Evolutionary conservation across 2,888 invertebrate species (phyloP).

Genomic region (Punctoribates punctum): DNA sequence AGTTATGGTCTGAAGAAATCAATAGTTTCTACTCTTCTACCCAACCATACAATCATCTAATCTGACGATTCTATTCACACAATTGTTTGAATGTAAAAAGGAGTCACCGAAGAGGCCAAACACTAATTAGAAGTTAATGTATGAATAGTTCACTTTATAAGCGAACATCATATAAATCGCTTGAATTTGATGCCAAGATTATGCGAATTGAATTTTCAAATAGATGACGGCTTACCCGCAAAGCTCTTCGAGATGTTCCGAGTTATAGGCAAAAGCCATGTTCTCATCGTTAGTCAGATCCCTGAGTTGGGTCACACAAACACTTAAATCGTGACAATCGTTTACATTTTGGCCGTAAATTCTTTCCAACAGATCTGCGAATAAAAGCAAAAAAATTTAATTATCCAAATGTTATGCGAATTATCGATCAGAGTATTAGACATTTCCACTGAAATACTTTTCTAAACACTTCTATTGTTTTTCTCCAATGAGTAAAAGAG

Average conservation of each 20-base stretch:
- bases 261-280: conserved; percentile 28
- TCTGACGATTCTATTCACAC: conserved; percentile 4
- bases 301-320: not conserved
- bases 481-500: too few relatives aligned
- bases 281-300: conserved; percentile 11
- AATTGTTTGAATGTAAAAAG: conserved; percentile 13
- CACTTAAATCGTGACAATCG: not conserved
- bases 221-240: conserved; percentile 34
- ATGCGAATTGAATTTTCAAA: too few relatives aligned
- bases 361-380: not conserved
- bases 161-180: too few relatives aligned
- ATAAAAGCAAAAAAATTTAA: not conserved
- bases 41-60: too few relatives aligned
- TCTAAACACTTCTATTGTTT: too few relatives aligned
- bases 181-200: too few relatives aligned
- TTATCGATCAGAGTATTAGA: too few relatives aligned
- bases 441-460: too few relatives aligned
- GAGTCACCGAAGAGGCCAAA: not conserved
- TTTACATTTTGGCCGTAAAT: not conserved
- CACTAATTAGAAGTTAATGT: not conserved
- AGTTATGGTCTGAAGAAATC: too few relatives aligned
- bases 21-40: too few relatives aligned
- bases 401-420: not conserved
- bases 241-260: conserved; percentile 21
- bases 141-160: not conserved